These are phyloP conservation scores for Rattus rattus DNA, from an alignment of 2,113 vertebrate species.

Conservation along the genomic window DNA sequence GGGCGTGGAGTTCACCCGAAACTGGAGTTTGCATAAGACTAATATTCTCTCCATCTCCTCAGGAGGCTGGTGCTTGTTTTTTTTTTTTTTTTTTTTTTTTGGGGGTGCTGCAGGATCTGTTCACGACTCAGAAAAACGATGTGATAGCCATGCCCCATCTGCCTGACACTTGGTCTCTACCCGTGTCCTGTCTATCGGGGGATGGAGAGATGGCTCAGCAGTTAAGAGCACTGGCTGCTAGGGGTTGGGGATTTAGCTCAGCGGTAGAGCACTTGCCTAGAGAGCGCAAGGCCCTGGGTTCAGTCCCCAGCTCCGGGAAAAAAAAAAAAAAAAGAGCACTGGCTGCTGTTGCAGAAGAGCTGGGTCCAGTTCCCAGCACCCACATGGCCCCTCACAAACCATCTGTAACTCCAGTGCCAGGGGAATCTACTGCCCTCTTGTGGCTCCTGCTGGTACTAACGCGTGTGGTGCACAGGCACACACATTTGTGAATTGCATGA, in stretches of 20 bases:
- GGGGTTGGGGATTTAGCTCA: too few relatives aligned
- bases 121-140: background rate
- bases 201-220: background rate
- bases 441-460: background rate
- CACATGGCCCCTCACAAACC: background rate
- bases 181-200: background rate
- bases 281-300: too few relatives aligned
- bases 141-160: background rate
- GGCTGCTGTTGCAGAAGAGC: background rate
- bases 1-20: background rate
- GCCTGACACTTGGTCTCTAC: background rate
- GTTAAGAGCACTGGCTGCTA: background rate
- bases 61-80: background rate
- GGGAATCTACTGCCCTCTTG: background rate
- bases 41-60: constrained; percentile 1
- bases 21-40: background rate
- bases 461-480: background rate
- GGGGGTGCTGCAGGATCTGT: background rate
- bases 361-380: background rate
- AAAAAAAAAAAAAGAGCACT: too few relatives aligned
- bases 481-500: background rate
- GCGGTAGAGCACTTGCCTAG: too few relatives aligned
- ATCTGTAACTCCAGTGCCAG: background rate
- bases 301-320: too few relatives aligned
- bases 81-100: background rate